Conservation (phyloP, 1,140 invertebrate species). For the Rhopalosiphum maidis region DNA sequence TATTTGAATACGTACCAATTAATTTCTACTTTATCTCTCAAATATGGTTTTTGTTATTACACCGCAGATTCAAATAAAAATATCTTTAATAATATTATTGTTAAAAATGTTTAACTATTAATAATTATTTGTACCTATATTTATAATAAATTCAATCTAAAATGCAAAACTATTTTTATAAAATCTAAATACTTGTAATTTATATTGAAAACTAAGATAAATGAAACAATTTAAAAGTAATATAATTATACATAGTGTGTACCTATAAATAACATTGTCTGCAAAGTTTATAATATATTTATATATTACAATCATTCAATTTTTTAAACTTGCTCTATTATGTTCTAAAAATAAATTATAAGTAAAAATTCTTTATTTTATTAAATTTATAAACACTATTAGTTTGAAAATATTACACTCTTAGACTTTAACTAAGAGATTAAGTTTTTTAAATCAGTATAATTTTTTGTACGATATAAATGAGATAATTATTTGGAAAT, state of each 20-base stretch:
- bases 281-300: neutral
- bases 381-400: neutral
- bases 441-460: neutral
- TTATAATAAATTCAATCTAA: neutral
- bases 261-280: neutral
- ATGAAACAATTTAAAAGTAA: constrained; percentile 1
- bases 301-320: neutral
- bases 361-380: neutral
- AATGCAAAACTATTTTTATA: neutral
- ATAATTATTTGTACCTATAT: neutral
- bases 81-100: neutral
- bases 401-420: neutral
- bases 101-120: neutral
- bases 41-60: neutral
- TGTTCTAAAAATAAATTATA: neutral
- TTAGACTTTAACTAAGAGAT: neutral
- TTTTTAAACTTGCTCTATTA: neutral
- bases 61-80: neutral
- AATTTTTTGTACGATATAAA: neutral
- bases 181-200: neutral
- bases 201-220: neutral
- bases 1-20: neutral
- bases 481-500: neutral
- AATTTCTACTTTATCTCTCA: neutral
- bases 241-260: neutral